Conservation (phyloP, 2,797 vertebrate genomes). For the Rhodeus uyekii region DNA sequence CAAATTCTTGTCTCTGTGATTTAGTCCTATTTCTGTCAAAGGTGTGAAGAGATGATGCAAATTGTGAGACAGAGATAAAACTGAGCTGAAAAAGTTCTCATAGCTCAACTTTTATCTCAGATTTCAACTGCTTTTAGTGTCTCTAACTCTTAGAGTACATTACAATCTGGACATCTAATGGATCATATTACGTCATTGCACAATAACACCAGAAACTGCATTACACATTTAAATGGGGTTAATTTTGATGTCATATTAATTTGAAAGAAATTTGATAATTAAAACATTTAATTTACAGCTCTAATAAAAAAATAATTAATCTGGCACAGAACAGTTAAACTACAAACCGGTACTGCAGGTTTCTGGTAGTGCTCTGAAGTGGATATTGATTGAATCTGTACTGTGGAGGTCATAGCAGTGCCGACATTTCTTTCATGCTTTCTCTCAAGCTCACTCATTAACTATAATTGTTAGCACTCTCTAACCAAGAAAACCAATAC, state of each 20-base stretch:
- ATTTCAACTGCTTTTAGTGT: background rate
- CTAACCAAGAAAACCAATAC: background rate
- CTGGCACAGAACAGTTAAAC: background rate
- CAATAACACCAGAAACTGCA: background rate
- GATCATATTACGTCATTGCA: background rate
- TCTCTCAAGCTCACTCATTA: background rate
- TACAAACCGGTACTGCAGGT: background rate
- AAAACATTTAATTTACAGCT: too few species aligned
- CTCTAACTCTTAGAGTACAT: background rate
- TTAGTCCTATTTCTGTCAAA: constrained; percentile 36
- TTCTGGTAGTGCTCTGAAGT: background rate
- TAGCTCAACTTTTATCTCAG: constrained; percentile 12
- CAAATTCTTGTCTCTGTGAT: background rate
- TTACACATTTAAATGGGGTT: background rate
- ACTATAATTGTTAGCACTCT: background rate
- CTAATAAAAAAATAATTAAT: background rate
- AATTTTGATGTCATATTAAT: background rate
- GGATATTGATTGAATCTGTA: background rate
- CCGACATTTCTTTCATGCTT: background rate
- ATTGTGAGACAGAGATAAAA: constrained; percentile 20
- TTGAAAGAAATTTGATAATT: background rate
- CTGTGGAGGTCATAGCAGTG: background rate
- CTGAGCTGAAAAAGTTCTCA: background rate
- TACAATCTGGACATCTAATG: background rate
- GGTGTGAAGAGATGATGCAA: constrained; percentile 38